Evolutionary conservation across 2,797 vertebrate genomes (phyloP), one percentile per base, ranked within the genome.

Genomic region (Gambusia yucatana): DNA sequence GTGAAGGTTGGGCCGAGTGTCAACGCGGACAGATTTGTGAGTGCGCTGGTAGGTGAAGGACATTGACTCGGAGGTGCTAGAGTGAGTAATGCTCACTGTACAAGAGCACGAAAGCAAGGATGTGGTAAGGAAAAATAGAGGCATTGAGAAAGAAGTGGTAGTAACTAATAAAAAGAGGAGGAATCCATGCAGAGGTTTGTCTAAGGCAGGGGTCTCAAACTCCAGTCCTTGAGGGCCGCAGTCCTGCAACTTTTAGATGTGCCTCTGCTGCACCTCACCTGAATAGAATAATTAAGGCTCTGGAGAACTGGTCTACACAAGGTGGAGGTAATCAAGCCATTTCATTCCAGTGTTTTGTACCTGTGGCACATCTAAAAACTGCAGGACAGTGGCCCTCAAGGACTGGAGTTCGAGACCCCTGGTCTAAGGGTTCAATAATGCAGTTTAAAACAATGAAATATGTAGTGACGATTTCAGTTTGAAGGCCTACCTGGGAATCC

Each of bases 11-110:
- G 98, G 98, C 94, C 97, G 97, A 86, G 98, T 97, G 94, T 96
- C 97, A 92, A 99, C 95, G 96, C 94, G 95, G 95, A 99, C 96
- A 78, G 97, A 98, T 85, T 98, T 97, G 86, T 98, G 98, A 85
- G 97, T 97, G 89, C 97, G 97, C 86, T 99, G 96, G 94, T 99
- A 99, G 93, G 97, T 97, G 96, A 98, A 99, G 84, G 97, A 99
- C 98, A 99, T 96, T 88, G 98, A 98, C 82, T 99, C 98, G 86
- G 97, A 96, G 82, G 97, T 98, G 92, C 95, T 97, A 84, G 98
- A 97, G 65, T 99, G 98, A 94, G 97, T 97, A 92, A 99, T 97
- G 92, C 92, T 97, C 91, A 99, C 98, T 99, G 89, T 83, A 83
- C 86, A 89, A 81, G 75, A 92, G 88, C 88, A 93, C 85, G 89